Evolutionary conservation across 2,113 vertebrate species (phyloP), one percentile per base, ranked within the genome.

Genomic region (Microcebus tavaratra): DNA sequence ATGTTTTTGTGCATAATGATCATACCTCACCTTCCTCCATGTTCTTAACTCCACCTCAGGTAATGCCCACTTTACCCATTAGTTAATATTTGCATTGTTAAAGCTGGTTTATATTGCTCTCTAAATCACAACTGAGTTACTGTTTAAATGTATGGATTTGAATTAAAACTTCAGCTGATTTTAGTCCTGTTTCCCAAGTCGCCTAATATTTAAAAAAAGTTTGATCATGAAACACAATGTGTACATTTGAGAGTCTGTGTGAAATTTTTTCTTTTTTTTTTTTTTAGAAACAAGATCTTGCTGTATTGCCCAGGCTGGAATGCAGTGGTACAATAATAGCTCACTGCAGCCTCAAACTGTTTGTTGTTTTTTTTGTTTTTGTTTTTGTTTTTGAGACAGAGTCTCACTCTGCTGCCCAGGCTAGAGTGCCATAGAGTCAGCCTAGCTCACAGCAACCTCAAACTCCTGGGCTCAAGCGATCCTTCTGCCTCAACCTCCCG

Each of bases 161-260:
- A 92, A 89, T 90, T 92, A 88, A 78, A 76, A 55, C 27, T 59
- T 53, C 92, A 59, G 34, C 42, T 36, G 29, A 88, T 68, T 89
- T 87, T 34, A 27, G 15, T 84, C 73, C 72, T 95, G 65, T 39
- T 12, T 59, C 45, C 20, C 53, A 78, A 79, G 36, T 79, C 31
- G 50, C 34, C 29, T 42, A 42, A 42, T 42, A 42, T 42, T 42
- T 42, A 1, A 84, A 84, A 75, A 21, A 85, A 21, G 59, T 9
- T 27, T 91, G 25, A 63, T n/a, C 5, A 39, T 59, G 23, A 80
- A 84, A 93, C 17, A 50, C 8, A 65, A 55, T 21, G 8, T 76
- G 25, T 57, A 72, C 48, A 61, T 27, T 20, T 11, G 20, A 48
- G 86, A 27, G 63, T 34, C 25, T 61, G 8, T 59, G 50, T 53